phyloP scores from a whole-genome alignment of 2,797 vertebrate genomes.

The Sebastes baramenuke region DNA sequence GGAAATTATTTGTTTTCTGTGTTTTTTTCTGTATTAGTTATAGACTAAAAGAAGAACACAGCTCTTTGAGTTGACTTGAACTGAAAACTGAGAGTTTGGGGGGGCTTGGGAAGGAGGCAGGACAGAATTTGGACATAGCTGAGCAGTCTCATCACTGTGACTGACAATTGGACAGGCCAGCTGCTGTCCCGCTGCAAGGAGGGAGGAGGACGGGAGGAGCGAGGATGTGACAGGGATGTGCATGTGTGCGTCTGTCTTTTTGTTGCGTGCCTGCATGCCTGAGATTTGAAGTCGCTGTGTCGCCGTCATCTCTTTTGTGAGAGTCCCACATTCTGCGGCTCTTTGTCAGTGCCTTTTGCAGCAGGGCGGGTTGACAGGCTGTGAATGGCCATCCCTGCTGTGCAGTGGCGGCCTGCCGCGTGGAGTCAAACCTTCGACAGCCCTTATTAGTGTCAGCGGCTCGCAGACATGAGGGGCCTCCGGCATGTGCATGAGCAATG shows the following conservation, averaged over 20 bases:
- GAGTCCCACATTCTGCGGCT: conserved; percentile 64
- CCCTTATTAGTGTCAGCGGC: conserved; percentile 80
- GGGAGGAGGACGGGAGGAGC: conserved; percentile 20
- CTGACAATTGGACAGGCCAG: conserved; percentile 67
- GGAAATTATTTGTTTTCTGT: neutral
- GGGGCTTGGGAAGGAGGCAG: conserved; percentile 24
- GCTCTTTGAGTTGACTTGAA: neutral
- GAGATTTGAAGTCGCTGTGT: conserved; percentile 74
- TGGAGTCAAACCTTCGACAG: conserved; percentile 75
- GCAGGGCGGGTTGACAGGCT: conserved; percentile 73
- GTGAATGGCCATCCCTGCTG: conserved; percentile 79
- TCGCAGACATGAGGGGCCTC: conserved; percentile 60
- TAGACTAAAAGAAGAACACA: neutral
- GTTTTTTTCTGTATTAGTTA: neutral
- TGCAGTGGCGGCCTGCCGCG: conserved; percentile 70
- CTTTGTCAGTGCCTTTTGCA: conserved; percentile 70
- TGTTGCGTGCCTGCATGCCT: conserved; percentile 63
- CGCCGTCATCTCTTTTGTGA: conserved; percentile 70
- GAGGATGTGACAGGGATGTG: conserved; percentile 51
- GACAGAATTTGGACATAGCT: conserved; percentile 64
- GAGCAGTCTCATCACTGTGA: conserved; percentile 70
- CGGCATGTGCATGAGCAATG: conserved; percentile 7
- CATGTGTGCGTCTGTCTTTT: conserved; percentile 41
- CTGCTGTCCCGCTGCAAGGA: conserved; percentile 63
- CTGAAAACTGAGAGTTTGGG: neutral